phyloP scores from a whole-genome alignment of 2,113 vertebrate genomes.

The Dendropsophus ebraccatus region DNA sequence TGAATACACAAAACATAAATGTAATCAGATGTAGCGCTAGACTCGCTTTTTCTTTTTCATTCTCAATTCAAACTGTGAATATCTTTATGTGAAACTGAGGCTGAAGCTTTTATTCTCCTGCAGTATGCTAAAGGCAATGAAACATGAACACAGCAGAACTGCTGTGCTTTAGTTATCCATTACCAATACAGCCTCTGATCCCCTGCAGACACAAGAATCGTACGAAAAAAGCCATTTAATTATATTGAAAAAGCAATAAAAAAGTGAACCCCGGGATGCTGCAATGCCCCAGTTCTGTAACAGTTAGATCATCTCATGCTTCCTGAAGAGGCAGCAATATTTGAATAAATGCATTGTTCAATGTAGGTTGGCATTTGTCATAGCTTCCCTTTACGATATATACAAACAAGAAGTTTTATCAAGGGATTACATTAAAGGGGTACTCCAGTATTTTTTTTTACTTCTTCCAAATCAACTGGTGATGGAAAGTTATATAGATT shows the following conservation, averaged over 20 bases:
- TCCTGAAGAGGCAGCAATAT: slow-evolving; percentile 30
- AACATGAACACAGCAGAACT: slow-evolving; percentile 12
- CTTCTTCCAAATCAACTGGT: too few species aligned
- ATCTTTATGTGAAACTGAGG: slow-evolving; percentile 61
- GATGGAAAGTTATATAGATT: too few species aligned
- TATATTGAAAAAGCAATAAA: slow-evolving; percentile 60
- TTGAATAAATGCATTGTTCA: background rate
- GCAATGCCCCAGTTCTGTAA: slow-evolving; percentile 61
- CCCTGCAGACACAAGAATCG: slow-evolving; percentile 62
- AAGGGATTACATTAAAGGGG: background rate
- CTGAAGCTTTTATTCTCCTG: slow-evolving; percentile 58
- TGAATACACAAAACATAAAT: slow-evolving; percentile 65
- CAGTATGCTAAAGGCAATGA: slow-evolving; percentile 49
- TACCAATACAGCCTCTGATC: slow-evolving; percentile 48
- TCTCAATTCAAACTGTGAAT: slow-evolving; percentile 59
- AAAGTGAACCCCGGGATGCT: slow-evolving; percentile 54
- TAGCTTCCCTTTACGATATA: background rate
- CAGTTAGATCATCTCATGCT: slow-evolving; percentile 50
- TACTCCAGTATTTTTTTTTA: too few species aligned
- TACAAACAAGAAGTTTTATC: background rate
- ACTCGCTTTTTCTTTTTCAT: slow-evolving; percentile 49
- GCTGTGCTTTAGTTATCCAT: slow-evolving; percentile 57
- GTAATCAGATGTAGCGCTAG: slow-evolving; percentile 64
- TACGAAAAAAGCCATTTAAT: slow-evolving; percentile 65
- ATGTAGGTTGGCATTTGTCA: background rate